phyloP scores from a whole-genome alignment of 2,797 vertebrate species.

The Neosalanx taihuensis region DNA sequence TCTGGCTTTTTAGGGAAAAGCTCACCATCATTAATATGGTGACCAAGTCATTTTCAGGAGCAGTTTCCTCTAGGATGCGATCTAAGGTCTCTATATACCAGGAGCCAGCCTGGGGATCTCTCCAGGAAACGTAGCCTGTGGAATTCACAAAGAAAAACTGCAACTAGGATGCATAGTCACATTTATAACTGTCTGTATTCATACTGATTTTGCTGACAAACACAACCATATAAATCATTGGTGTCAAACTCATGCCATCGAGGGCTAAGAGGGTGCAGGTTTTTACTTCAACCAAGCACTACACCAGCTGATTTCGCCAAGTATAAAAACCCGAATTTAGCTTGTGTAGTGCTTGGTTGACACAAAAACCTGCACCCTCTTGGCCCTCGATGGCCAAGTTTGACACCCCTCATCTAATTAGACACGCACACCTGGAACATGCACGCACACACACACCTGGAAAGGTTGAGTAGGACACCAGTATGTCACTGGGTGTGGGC shows the following conservation, averaged over 20 bases:
- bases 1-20: neutral
- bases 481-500: slow-evolving; percentile 88
- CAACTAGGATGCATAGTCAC: neutral
- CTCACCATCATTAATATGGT: slow-evolving; percentile 83
- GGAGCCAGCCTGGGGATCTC: slow-evolving; percentile 75
- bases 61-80: slow-evolving; percentile 72
- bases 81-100: slow-evolving; percentile 91
- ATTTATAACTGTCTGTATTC: neutral
- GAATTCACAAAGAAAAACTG: slow-evolving; percentile 24
- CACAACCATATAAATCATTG: neutral
- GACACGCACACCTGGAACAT: slow-evolving; percentile 1
- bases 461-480: slow-evolving; percentile 95
- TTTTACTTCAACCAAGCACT: no score
- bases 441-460: slow-evolving; percentile 75
- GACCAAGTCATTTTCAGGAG: slow-evolving; percentile 72
- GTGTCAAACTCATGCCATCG: no score
- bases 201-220: neutral
- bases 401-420: neutral
- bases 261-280: no score
- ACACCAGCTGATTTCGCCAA: no score
- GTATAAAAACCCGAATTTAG: no score
- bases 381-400: no score
- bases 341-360: no score
- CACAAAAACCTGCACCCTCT: no score
- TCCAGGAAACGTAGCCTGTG: slow-evolving; percentile 92